Evolutionary conservation across 2,797 vertebrate species (phyloP), one percentile per base, ranked within the genome.

Genomic region (Sebastes kiyomatsui): DNA sequence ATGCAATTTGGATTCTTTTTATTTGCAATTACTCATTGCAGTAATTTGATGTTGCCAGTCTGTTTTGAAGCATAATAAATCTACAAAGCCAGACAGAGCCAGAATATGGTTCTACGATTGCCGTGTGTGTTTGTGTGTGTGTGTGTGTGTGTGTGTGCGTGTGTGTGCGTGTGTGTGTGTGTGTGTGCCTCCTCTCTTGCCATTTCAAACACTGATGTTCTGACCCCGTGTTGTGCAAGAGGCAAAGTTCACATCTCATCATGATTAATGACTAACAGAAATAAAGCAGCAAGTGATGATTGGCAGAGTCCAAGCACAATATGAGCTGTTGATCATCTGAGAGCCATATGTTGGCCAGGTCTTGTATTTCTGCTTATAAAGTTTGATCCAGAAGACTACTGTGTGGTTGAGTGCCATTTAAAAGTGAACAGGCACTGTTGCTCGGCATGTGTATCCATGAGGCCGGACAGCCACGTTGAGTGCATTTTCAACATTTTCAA

Each of bases 201-300:
- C 33, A 49, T 32, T 67, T 67, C 23, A 59, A 68, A 75, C 52
- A 25, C 6, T 2, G 27, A 69, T 25, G 23, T 25, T 59, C 11
- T 18, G 68, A 79, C 54, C 4, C 54, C 9, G 13, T 4, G 18
- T 73, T 68, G 46, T n/a, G 49, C 49, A 73, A 76, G 18, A 74
- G 42, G 54, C 75, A 77, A 77, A 81, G 82, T 73, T 79, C 72
- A 70, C 6, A 2, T 70, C 64, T 59, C 12, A 9, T 70, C 9
- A 6, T 9, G 33, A 72, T 32, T 65, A 62, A 52, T 33, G 75
- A 25, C 42, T 32, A 5, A 56, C 52, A 46, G 62, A 42, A 49
- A 49, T 68, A 58, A 67, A 67, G 55, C 67, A 46, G 25, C 9
- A 2, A 18, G 27, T 12, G 72, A 80, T 80, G 77, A 80, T 54